Conservation (phyloP, 2,797 vertebrate genomes). For the Pachyuromys duprasi region DNA sequence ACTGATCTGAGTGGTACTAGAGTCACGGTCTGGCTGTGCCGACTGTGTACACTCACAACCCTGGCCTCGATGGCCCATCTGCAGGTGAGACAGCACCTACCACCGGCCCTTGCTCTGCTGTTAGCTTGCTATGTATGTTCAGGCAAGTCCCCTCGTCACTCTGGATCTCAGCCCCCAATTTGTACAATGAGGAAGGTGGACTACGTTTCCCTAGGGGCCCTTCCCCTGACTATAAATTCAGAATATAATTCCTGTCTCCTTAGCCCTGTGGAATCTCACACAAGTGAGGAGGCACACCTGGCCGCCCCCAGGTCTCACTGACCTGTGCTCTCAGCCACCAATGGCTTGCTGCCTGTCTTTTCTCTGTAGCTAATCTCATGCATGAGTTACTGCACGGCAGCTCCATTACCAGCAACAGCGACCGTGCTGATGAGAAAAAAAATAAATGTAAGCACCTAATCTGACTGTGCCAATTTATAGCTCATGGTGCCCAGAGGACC, state of each 20-base stretch:
- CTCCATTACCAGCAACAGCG: constrained; percentile 54
- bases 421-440: constrained; percentile 62
- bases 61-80: background rate
- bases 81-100: background rate
- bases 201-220: background rate
- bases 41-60: accelerated
- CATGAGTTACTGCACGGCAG: constrained; percentile 44
- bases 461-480: constrained; percentile 31
- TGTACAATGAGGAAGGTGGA: background rate
- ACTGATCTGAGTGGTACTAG: background rate
- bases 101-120: background rate
- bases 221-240: background rate
- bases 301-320: background rate
- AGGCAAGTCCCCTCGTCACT: background rate
- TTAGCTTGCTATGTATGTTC: background rate
- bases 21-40: background rate
- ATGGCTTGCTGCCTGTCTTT: background rate
- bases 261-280: background rate
- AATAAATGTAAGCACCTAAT: constrained; percentile 64
- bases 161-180: background rate
- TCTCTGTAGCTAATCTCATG: constrained; percentile 44
- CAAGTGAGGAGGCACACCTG: background rate
- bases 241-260: background rate
- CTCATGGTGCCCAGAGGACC: constrained; percentile 26
- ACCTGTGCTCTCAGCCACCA: background rate